These are phyloP conservation scores for Diplosoma virens DNA, from an alignment of 23 tunicate species.

Conservation along the genomic window DNA sequence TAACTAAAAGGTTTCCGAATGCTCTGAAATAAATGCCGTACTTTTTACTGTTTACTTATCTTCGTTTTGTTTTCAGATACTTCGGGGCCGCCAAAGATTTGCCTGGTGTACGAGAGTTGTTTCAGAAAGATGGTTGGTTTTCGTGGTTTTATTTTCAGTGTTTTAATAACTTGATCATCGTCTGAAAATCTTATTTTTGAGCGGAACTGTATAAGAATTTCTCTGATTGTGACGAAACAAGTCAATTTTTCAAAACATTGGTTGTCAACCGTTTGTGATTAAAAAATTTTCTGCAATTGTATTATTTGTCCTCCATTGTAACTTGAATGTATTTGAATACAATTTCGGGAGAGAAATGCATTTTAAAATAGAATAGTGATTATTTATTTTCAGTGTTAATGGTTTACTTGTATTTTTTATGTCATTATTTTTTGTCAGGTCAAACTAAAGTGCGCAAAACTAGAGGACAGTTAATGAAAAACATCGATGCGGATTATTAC, in stretches of 20 bases:
- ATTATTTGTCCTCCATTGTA: too few relatives aligned
- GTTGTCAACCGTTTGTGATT: too few relatives aligned
- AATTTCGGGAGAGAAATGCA: too few relatives aligned
- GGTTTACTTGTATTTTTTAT: not conserved
- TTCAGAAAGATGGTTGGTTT: conserved; percentile 68
- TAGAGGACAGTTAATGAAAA: conserved; percentile 82
- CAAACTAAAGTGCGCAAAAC: conserved; percentile 78
- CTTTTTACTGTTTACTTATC: not conserved
- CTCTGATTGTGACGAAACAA: too few relatives aligned
- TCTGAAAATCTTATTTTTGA: not conserved
- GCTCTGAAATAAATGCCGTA: not conserved
- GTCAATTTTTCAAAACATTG: too few relatives aligned
- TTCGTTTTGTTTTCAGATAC: conserved; percentile 39
- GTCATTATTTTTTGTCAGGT: conserved; percentile 17
- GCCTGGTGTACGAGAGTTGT: conserved; percentile 95
- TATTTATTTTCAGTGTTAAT: not conserved
- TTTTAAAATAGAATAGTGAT: too few relatives aligned
- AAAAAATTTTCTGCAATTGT: too few relatives aligned
- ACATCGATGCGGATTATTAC: conserved; percentile 95
- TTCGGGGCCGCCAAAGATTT: conserved; percentile 99
- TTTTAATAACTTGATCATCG: not conserved
- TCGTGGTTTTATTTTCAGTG: not conserved
- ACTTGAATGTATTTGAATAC: too few relatives aligned
- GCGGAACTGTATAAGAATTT: too few relatives aligned
- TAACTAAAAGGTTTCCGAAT: too few relatives aligned